Conservation (phyloP, 1,140 invertebrate species). For the Phthorimaea operculella region DNA sequence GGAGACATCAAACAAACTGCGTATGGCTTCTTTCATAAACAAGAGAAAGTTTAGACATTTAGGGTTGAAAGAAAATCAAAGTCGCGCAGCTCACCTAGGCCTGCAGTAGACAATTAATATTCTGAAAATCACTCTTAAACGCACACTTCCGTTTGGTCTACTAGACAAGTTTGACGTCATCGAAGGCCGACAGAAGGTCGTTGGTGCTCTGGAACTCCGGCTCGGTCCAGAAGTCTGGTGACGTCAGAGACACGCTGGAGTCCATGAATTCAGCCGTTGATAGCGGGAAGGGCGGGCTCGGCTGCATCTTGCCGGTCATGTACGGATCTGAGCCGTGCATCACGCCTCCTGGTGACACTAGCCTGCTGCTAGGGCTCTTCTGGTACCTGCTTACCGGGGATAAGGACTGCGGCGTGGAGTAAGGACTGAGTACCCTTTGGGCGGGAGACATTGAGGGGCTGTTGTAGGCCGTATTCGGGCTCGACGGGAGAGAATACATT, state of each 20-base stretch:
- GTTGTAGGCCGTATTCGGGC: conserved; percentile 45
- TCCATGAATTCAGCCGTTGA: conserved; percentile 39
- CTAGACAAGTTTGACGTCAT: conserved; percentile 46
- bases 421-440: conserved; percentile 44
- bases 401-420: conserved; percentile 48
- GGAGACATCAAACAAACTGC: too few species aligned
- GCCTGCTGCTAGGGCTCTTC: conserved; percentile 37
- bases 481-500: conserved; percentile 50
- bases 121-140: conserved; percentile 36
- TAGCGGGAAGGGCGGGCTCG: conserved; percentile 40
- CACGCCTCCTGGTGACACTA: conserved; percentile 37
- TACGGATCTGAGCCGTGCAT: conserved; percentile 52
- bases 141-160: conserved; percentile 18
- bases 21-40: too few species aligned
- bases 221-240: conserved; percentile 50
- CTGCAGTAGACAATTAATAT: too few species aligned
- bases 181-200: conserved; percentile 51
- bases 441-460: conserved; percentile 48
- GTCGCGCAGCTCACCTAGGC: too few species aligned
- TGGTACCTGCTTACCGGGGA: conserved; percentile 48
- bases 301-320: conserved; percentile 47
- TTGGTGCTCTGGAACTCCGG: conserved; percentile 45
- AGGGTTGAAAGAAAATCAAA: too few species aligned
- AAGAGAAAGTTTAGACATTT: too few species aligned
- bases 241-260: conserved; percentile 29